Base-by-base conservation (phyloP, 2,888 invertebrate genomes). In the Scaptomyza cyrtandrae region DNA sequence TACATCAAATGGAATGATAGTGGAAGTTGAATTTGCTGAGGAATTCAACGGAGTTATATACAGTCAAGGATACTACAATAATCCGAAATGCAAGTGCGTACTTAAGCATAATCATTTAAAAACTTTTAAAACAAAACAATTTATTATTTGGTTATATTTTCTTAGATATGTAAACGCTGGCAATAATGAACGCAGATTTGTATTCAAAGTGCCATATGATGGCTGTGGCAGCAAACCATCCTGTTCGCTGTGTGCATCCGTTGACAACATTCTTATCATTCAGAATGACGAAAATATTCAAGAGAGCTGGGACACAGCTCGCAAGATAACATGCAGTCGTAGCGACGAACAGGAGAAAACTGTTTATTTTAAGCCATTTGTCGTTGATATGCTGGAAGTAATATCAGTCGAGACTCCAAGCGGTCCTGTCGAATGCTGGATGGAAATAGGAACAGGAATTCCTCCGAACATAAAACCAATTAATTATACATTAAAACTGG, bases 341-440 rank as follows among this genome's bases (percentile, higher is more conserved):
- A 89, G 86, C 67, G 90, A 89, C n/a, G 90, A 89, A 62, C 90
- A 90, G 60, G 91, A 90, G 75, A 93, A 91, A 78, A 92, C 90
- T 0, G 89, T 91, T 3, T 89, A 90, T 41, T 91, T 92, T 53
- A 89, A 90, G 78, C 95, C 95, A 0, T 95, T 95, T 80, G 94
- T 95, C 89, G 95, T 94, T 0, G 95, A 95, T 74, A 95, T 95
- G 95, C 90, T 95, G 27, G 95, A 95, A 79, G 94, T 95, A 0
- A 93, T 95, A 2, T 94, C 94, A 0, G 95, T 95, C 0, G 94
- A 95, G 24, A 94, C 95, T 0, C 93, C 94, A 0, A 94, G 93
- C 13, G 94, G 95, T 4, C 94, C 94, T 0, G 93, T 96, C 0
- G 95, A 95, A 80, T 95, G 95, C 91, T 96, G 95, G 95, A 96